These are phyloP conservation scores for Gonioctena quinquepunctata DNA, from an alignment of 1,140 invertebrate species.

Conservation along the genomic window DNA sequence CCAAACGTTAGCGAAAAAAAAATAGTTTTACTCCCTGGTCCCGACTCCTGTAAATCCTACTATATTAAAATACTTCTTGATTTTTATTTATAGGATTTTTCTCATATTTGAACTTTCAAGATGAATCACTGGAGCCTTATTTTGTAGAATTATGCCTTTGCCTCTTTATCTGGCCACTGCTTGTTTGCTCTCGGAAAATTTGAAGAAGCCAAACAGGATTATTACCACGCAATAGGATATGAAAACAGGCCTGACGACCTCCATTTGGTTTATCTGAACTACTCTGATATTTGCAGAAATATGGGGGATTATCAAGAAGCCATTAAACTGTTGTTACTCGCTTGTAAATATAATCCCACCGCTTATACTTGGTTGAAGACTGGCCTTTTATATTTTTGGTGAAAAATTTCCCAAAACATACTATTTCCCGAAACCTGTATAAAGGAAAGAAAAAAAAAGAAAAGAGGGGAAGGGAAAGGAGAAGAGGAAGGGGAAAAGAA, in stretches of 20 bases:
- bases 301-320: conserved; percentile 38
- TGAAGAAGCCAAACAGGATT: conserved; percentile 41
- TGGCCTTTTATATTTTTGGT: conserved; percentile 46
- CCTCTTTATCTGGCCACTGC: conserved; percentile 42
- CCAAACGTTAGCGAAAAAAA: too few species aligned
- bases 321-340: conserved; percentile 41
- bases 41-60: too few species aligned
- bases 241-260: conserved; percentile 44
- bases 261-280: conserved; percentile 43
- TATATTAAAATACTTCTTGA: too few species aligned
- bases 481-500: too few species aligned
- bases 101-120: too few species aligned
- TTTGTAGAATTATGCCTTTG: conserved; percentile 35
- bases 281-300: conserved; percentile 29
- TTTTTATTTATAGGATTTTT: too few species aligned
- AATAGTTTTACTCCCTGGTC: too few species aligned
- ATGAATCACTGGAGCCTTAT: too few species aligned
- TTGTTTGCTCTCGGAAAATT: conserved; percentile 28
- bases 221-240: conserved; percentile 37
- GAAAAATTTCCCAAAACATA: too few species aligned
- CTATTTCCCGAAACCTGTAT: too few species aligned
- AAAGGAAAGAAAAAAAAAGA: too few species aligned
- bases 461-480: too few species aligned
- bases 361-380: conserved; percentile 45
- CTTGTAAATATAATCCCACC: conserved; percentile 46